These are phyloP conservation scores for Geopemphigus sp. DNA, from an alignment of 1,140 invertebrate genomes.

Conservation along the genomic window DNA sequence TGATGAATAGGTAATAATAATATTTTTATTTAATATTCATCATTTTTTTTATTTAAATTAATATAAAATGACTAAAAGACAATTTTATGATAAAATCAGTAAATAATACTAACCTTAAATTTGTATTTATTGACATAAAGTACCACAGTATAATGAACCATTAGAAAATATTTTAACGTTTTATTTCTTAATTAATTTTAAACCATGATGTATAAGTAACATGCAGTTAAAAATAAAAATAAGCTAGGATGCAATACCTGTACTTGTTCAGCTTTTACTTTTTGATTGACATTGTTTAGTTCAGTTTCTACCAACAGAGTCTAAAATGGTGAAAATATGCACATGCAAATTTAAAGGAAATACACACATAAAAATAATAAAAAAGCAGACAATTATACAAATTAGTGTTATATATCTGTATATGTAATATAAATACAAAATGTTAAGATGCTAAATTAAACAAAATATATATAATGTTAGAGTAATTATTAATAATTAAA, in stretches of 20 bases:
- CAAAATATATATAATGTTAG: not conserved
- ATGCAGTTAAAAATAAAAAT: slow-evolving; percentile 18
- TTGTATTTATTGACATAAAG: no score
- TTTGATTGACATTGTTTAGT: slow-evolving; percentile 63
- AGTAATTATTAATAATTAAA: not conserved
- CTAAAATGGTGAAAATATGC: slow-evolving; percentile 60
- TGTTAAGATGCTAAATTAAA: slow-evolving; percentile 10
- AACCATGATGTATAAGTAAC: not conserved
- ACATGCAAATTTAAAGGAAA: slow-evolving; percentile 53
- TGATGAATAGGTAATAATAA: no score
- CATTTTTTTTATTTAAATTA: no score
- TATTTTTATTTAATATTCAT: no score
- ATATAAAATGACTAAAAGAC: no score
- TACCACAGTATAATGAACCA: no score
- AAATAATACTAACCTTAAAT: no score
- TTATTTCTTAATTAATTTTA: not conserved
- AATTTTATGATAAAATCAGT: no score
- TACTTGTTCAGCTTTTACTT: slow-evolving; percentile 63
- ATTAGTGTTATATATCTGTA: slow-evolving; percentile 54
- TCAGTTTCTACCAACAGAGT: slow-evolving; percentile 65
- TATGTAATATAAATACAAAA: slow-evolving; percentile 50
- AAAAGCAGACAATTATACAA: slow-evolving; percentile 51
- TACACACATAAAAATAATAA: slow-evolving; percentile 34
- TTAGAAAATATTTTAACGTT: not conserved
- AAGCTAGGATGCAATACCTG: slow-evolving; percentile 59